Base-by-base conservation (phyloP, 2,888 invertebrate species). In the Plusia festucae region DNA sequence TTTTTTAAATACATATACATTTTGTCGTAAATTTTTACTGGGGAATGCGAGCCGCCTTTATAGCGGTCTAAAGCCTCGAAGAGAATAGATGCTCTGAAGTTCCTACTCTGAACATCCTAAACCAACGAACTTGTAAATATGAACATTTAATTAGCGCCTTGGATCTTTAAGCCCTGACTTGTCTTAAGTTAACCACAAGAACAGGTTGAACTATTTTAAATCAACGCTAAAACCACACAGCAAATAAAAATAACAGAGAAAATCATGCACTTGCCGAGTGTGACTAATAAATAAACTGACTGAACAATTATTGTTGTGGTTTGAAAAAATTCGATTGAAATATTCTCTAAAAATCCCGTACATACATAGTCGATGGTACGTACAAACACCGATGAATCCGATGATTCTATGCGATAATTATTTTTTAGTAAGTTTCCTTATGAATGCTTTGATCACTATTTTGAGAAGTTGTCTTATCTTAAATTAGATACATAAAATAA, bases 1-100 rank as follows among this genome's bases (percentile, higher is more conserved):
- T 79, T n/a, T 18, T 70, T 63, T 65, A 55, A 67, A 68, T 27
- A 54, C 62, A 53, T n/a, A 51, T 58, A 62, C 56, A 59, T 62
- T 24, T 62, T 53, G 53, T 40, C 20, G 53, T 71, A 32, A 67
- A 59, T 53, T 58, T 56, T 59, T 56, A 62, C 40, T 59, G 11
- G 32, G 46, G 9, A 27, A 59, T 8, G 52, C 55, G n/a, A 46
- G 27, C 55, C 53, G 59, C 44, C 44, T 56, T 59, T 44, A 62
- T 62, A 57, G 18, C 24, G 30, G 8, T n/a, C 20, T 22, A 30
- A 27, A 55, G 34, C 60, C 55, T 64, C 58, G 20, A 9, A 49
- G n/a, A 34, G 49, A 27, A 53, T 53, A 44, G 46, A 60, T 30
- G 15, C 51, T 52, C 13, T n/a, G 30, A 32, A 13, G 27, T 20